A percentile compares a stretch with the other conserved stretches of the same genome.
phyloP scores from a whole-genome alignment of 2,113 vertebrate genomes.

The Tor tambroides region DNA sequence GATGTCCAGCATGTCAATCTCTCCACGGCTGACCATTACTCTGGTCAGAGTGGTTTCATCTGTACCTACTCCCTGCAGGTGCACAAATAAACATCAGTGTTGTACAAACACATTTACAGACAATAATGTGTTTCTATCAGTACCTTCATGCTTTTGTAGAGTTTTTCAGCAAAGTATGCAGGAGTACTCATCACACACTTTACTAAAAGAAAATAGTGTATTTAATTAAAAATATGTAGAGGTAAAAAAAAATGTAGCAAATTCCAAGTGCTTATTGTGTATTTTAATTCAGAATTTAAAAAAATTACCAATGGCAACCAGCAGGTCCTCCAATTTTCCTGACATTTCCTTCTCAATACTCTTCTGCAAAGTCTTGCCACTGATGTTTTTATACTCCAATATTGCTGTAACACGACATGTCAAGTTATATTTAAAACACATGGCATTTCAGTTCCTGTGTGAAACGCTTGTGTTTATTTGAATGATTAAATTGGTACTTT shows the following conservation, averaged over 20 bases:
- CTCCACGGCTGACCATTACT: too few relatives aligned
- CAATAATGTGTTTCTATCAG: too few relatives aligned
- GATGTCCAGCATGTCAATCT: too few relatives aligned
- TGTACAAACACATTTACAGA: too few relatives aligned
- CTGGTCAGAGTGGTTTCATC: too few relatives aligned
- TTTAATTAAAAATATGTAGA: background rate
- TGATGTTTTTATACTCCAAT: conserved; percentile 78
- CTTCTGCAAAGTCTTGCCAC: conserved; percentile 79
- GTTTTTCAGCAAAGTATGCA: too few relatives aligned
- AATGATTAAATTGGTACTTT: conserved; percentile 59
- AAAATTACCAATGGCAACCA: conserved; percentile 79
- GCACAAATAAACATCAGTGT: too few relatives aligned
- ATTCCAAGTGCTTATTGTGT: background rate
- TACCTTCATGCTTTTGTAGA: too few relatives aligned
- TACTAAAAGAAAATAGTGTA: too few relatives aligned
- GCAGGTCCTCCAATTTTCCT: conserved; percentile 78
- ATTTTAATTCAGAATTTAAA: background rate
- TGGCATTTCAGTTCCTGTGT: background rate
- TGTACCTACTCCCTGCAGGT: too few relatives aligned
- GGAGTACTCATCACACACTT: too few relatives aligned
- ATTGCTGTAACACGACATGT: conserved; percentile 67
- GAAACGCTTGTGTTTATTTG: too few relatives aligned
- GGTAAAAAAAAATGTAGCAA: background rate
- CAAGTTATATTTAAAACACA: conserved; percentile 19
- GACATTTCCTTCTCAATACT: conserved; percentile 81